Base-by-base conservation (phyloP, 1,140 invertebrate genomes). In the Dinoponera quadriceps region DNA sequence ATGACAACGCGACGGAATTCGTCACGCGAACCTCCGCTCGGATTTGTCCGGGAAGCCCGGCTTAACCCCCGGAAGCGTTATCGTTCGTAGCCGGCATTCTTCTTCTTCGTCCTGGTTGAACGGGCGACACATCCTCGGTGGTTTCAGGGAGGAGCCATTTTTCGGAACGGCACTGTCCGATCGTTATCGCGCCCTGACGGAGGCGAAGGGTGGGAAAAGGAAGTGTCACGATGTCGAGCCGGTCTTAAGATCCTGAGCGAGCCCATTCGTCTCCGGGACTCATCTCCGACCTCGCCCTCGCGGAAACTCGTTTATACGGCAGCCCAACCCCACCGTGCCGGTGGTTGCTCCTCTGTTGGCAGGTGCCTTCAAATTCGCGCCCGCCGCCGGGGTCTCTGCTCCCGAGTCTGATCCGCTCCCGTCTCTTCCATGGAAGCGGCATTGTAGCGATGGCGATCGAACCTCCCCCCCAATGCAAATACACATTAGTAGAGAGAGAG, bases 241-340 rank as follows among this genome's bases (percentile, higher is more conserved):
- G 55, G 68, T 80, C 71, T 85, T 69, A 88, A 75, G 62, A 66
- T 48, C 29, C 71, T 33, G 65, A 85, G 63, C 71, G 77, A 82
- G 60, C 29, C 33, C 49, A 77, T 83, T 80, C 59, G 73, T 83
- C 84, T 66, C 71, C 49, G 29, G 20, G 55, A 82, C 74, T 74
- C 66, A 75, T 85, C 84, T 83, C 65, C 13, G 62, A 33, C 22
- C 60, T 48, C 57, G 49, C 59, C 49, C 51, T 66, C 73, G 38
- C 38, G 51, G 14, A 51, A 82, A 62, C 85, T 85, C 85, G 77
- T 86, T 87, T 87, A 87, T 73, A 77, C 63, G 51, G 54, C 60
- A 20, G 57, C 48, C 38, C 54, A 80, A 69, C 71, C 65, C 57
- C 44, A 20, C 38, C 38, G 62, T 66, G 57, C 57, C 54, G 54